A percentile compares a stretch with the other conserved stretches of the same genome.
phyloP scores from a whole-genome alignment of 2,113 vertebrate species.

The Myiozetetes cayanensis region DNA sequence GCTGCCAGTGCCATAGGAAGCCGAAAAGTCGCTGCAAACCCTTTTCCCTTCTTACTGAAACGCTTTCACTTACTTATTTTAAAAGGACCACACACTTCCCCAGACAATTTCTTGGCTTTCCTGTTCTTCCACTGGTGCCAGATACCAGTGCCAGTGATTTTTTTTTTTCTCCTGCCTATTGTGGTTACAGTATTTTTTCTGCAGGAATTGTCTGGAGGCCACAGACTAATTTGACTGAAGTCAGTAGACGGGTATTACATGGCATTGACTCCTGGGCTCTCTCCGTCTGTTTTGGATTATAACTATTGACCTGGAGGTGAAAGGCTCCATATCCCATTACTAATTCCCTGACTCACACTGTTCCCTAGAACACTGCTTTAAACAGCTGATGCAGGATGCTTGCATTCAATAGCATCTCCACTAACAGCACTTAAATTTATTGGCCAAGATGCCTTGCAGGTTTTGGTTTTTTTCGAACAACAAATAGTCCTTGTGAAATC shows the following conservation, averaged over 20 bases:
- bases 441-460: background rate
- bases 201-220: slow-evolving; percentile 12
- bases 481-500: background rate
- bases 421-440: slow-evolving; percentile 8
- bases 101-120: background rate
- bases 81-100: background rate
- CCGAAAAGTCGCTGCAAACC: background rate
- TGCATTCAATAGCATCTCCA: background rate
- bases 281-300: slow-evolving; percentile 11
- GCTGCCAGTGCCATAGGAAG: background rate
- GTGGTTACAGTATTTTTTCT: background rate
- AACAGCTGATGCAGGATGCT: slow-evolving; percentile 28
- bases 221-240: background rate
- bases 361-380: background rate
- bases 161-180: background rate
- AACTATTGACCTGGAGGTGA: slow-evolving; percentile 24
- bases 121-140: background rate
- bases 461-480: background rate
- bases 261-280: background rate
- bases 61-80: background rate
- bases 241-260: background rate
- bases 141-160: background rate
- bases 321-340: slow-evolving; percentile 24
- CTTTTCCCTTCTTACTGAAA: background rate
- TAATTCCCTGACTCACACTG: background rate